Conservation (phyloP, 2,797 vertebrate genomes). For the Euthynnus affinis region DNA sequence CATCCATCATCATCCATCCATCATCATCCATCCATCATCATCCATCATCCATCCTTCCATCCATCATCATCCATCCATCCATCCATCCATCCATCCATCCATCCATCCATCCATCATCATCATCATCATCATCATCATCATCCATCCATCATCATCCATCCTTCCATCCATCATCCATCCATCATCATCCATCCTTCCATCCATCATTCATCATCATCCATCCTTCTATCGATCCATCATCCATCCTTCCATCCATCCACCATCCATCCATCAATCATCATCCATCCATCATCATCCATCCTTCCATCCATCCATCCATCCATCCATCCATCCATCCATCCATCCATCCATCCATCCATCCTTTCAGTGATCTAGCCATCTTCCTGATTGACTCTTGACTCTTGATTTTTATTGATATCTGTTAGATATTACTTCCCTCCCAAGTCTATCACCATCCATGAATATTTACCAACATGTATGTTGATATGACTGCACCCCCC, state of each 20-base stretch:
- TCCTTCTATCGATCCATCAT: too few relatives aligned
- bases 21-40: background rate
- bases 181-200: too few relatives aligned
- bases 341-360: background rate
- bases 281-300: background rate
- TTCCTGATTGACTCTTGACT: slow-evolving; percentile 15
- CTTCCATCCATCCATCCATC: background rate
- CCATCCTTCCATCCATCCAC: background rate
- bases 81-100: too few relatives aligned
- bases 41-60: background rate
- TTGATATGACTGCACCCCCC: slow-evolving; percentile 6
- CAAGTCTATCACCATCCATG: background rate
- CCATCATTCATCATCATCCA: too few relatives aligned
- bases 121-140: too few relatives aligned
- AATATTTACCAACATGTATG: slow-evolving; percentile 43
- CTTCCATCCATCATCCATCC: too few relatives aligned
- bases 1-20: background rate
- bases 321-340: background rate
- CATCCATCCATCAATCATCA: too few relatives aligned
- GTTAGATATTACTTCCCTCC: background rate
- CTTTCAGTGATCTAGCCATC: background rate
- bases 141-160: too few relatives aligned
- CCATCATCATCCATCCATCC: too few relatives aligned
- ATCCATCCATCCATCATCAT: too few relatives aligned
- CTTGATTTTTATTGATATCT: slow-evolving; percentile 24